phyloP scores from a whole-genome alignment of 2,888 invertebrate genomes.

The Agrotis segetum region DNA sequence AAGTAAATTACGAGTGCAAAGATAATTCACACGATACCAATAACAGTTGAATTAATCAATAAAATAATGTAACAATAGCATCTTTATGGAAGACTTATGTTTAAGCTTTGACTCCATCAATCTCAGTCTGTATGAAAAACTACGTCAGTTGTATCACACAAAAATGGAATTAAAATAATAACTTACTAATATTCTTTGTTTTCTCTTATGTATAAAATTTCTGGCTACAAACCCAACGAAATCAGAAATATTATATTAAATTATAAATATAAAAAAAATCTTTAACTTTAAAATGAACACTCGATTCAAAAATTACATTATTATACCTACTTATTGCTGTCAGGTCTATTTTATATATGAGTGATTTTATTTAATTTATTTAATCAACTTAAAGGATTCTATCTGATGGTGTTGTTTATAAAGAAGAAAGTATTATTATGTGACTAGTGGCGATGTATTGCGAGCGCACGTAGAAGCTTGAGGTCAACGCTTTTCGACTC shows the following conservation, averaged over 20 bases:
- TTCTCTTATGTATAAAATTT: background rate
- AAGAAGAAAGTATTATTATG: conserved; percentile 61
- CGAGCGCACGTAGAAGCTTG: conserved; percentile 57
- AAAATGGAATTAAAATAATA: background rate
- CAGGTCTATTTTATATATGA: background rate
- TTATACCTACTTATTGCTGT: too few relatives aligned
- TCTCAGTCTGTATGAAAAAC: background rate
- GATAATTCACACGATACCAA: too few relatives aligned
- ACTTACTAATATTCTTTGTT: too few relatives aligned
- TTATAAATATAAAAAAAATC: background rate
- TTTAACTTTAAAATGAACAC: background rate
- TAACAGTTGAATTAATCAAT: too few relatives aligned
- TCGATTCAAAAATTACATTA: background rate
- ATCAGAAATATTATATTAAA: background rate
- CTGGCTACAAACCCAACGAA: too few relatives aligned
- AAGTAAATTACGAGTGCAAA: too few relatives aligned
- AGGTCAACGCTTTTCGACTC: conserved; percentile 65
- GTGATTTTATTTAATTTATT: background rate
- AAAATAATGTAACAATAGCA: too few relatives aligned
- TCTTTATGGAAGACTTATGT: background rate
- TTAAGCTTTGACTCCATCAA: conserved; percentile 5
- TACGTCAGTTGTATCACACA: background rate
- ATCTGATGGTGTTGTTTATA: conserved; percentile 30
- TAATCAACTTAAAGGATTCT: background rate
- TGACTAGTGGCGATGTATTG: conserved; percentile 56